Evolutionary conservation across 2,797 vertebrate genomes (phyloP).

Genomic region (Otolemur crassicaudatus): DNA sequence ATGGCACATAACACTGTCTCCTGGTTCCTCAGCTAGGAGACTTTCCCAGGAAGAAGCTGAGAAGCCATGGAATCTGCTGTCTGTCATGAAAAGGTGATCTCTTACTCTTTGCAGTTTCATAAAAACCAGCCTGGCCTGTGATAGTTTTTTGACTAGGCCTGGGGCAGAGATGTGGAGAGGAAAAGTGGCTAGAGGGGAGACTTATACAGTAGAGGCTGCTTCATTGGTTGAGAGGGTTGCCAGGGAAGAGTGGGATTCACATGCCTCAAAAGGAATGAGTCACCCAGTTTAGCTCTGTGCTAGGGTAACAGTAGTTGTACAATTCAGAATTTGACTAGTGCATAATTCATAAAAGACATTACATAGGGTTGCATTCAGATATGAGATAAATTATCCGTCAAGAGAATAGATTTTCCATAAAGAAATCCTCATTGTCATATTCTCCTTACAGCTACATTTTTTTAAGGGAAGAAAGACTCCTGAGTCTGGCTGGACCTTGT

Average conservation of each 20-base stretch:
- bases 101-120: not conserved
- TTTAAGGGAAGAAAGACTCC: not conserved
- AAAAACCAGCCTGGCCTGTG: not conserved
- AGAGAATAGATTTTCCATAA: not conserved
- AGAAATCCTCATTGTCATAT: not conserved
- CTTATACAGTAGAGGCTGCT: not conserved
- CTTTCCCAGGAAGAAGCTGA: conserved; percentile 16
- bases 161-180: not conserved
- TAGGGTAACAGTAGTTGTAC: not conserved
- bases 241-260: not conserved
- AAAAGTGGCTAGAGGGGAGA: not conserved
- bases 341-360: not conserved
- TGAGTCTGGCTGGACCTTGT: not conserved
- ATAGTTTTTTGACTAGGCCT: not conserved
- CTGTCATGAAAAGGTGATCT: conserved; percentile 70
- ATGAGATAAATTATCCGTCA: not conserved
- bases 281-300: not conserved
- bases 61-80: conserved; percentile 56
- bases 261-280: not conserved
- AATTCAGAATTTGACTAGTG: not conserved
- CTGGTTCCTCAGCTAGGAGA: conserved; percentile 57
- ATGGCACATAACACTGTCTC: not conserved
- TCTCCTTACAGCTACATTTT: not conserved
- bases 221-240: not conserved
- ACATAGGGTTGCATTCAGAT: not conserved